phyloP scores from a whole-genome alignment of 2,888 invertebrate species.

The Ichneumoninae sp. region DNA sequence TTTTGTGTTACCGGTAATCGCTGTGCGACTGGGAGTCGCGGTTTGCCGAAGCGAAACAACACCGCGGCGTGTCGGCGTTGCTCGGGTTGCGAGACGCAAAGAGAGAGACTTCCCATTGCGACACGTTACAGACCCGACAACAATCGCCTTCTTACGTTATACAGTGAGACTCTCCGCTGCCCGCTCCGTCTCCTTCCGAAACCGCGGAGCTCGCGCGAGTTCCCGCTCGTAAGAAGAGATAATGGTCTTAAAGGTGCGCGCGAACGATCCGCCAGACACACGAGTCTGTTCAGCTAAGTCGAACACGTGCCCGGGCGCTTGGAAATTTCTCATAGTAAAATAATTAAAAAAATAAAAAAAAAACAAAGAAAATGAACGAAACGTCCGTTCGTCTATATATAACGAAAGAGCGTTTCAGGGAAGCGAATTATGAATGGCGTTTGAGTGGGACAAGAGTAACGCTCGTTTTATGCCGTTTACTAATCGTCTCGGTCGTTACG shows the following conservation, averaged over 20 bases:
- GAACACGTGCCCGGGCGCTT: conserved; percentile 14
- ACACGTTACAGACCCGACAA: conserved; percentile 79
- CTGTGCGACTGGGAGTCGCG: conserved; percentile 69
- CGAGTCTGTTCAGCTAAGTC: conserved; percentile 13
- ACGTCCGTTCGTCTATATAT: neutral
- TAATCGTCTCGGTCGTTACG: conserved; percentile 33
- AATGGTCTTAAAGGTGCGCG: conserved; percentile 72
- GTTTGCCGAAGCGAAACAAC: conserved; percentile 80
- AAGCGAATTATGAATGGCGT: conserved; percentile 58
- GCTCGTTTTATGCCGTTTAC: conserved; percentile 34
- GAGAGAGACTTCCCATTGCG: conserved; percentile 83
- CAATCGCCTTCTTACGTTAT: conserved; percentile 81
- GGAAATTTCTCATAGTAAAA: conserved; percentile 46
- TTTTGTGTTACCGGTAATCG: conserved; percentile 66
- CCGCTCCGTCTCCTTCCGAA: conserved; percentile 70
- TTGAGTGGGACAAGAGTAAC: conserved; percentile 38
- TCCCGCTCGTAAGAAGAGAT: conserved; percentile 71
- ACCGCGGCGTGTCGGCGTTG: conserved; percentile 52
- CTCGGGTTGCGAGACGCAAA: conserved; percentile 70
- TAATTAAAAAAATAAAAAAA: conserved; percentile 9
- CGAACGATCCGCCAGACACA: conserved; percentile 58
- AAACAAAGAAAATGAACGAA: conserved; percentile 35
- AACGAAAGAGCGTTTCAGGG: conserved; percentile 35
- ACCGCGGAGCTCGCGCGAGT: conserved; percentile 51
- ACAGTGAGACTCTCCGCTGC: conserved; percentile 4